Percentiles rank a stretch among this genome's conserved stretches.
phyloP scores from a whole-genome alignment of 2,113 vertebrate genomes.

The Pao palembangensis region DNA sequence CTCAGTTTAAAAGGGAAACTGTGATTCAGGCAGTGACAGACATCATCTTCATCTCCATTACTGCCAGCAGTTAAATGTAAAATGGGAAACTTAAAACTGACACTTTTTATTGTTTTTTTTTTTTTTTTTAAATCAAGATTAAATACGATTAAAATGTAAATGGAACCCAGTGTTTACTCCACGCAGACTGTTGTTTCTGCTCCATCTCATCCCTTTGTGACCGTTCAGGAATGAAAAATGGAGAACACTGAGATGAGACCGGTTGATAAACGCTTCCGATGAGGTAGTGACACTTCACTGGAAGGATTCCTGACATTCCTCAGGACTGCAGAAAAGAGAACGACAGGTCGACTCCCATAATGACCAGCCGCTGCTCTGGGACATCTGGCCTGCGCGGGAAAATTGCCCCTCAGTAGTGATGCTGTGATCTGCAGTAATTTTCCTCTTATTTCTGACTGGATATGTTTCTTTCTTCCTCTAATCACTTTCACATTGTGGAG shows the following conservation, averaged over 20 bases:
- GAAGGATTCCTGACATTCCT: constrained; percentile 48
- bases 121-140: background rate
- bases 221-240: constrained; percentile 21
- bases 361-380: constrained; percentile 45
- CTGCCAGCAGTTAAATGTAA: background rate
- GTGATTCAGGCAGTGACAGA: too few relatives aligned
- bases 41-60: too few relatives aligned
- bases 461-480: constrained; percentile 7
- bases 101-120: too few relatives aligned
- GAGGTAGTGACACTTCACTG: constrained; percentile 41
- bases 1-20: constrained; percentile 16
- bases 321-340: background rate
- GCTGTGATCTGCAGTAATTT: constrained; percentile 6
- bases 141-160: constrained; percentile 17
- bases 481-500: background rate
- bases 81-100: constrained; percentile 13
- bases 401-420: constrained; percentile 34
- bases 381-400: constrained; percentile 38
- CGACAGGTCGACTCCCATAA: constrained; percentile 49
- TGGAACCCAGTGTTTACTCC: background rate
- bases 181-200: background rate
- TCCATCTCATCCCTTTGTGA: constrained; percentile 8
- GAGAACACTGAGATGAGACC: constrained; percentile 29
- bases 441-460: constrained; percentile 21
- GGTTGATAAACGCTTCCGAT: constrained; percentile 53